These are phyloP conservation scores for Antigone vipio DNA, from an alignment of 2,113 vertebrate species.

Conservation along the genomic window DNA sequence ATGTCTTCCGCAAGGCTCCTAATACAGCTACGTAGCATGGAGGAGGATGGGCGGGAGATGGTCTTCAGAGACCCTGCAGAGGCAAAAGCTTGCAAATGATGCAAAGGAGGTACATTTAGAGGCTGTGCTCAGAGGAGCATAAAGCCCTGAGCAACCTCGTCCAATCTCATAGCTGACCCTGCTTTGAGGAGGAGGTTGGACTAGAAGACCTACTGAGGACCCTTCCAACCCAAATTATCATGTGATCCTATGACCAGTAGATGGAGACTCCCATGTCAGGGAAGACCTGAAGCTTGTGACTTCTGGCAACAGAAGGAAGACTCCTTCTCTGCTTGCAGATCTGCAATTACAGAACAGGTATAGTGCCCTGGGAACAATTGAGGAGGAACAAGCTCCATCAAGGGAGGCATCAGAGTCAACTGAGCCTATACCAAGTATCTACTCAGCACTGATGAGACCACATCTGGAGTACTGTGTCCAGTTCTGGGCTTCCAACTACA, in stretches of 20 bases:
- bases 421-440: background rate
- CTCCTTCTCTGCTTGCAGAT: background rate
- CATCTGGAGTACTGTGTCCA: background rate
- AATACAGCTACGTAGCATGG: background rate
- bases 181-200: background rate
- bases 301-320: background rate
- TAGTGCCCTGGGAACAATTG: background rate
- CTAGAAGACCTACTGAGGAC: background rate
- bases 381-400: background rate
- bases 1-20: background rate
- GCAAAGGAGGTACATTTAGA: background rate
- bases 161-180: background rate
- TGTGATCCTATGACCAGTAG: background rate
- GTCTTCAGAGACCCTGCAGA: background rate
- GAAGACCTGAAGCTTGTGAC: background rate
- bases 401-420: background rate
- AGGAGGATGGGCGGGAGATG: background rate
- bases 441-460: background rate
- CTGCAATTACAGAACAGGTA: background rate
- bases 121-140: background rate
- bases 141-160: background rate
- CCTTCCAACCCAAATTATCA: background rate
- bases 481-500: too few relatives aligned
- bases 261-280: background rate
- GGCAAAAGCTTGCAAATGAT: background rate